phyloP scores from a whole-genome alignment of 2,888 invertebrate species.

The Thera obeliscata region DNA sequence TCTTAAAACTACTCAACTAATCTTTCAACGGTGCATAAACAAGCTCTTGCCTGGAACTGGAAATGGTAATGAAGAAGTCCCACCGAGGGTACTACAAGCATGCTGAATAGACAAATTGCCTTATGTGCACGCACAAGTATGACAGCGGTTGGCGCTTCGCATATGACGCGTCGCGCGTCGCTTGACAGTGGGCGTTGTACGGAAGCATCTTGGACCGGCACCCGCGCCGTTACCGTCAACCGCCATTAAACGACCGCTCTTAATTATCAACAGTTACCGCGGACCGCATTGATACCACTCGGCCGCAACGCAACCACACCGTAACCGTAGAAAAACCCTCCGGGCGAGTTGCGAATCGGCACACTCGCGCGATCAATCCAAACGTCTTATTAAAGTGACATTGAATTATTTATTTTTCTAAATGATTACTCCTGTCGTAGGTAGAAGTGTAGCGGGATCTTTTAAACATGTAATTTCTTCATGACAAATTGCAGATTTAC shows the following conservation, averaged over 20 bases:
- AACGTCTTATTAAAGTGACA: slow-evolving; percentile 35
- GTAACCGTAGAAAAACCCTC: slow-evolving; percentile 53
- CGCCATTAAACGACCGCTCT: slow-evolving; percentile 73
- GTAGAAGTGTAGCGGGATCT: slow-evolving; percentile 13
- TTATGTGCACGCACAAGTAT: slow-evolving; percentile 26
- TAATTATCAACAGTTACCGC: slow-evolving; percentile 82
- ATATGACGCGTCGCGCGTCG: slow-evolving; percentile 47
- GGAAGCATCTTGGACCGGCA: slow-evolving; percentile 66
- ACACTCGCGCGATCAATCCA: slow-evolving; percentile 32
- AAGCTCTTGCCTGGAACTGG: slow-evolving; percentile 19
- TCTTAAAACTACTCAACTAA: slow-evolving; percentile 1
- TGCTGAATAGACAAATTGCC: slow-evolving; percentile 21
- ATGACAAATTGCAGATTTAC: slow-evolving; percentile 7
- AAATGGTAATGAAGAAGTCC: slow-evolving; percentile 22
- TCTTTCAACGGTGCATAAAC: background rate
- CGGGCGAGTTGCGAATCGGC: slow-evolving; percentile 34
- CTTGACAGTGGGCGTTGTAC: slow-evolving; percentile 62
- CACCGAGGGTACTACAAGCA: slow-evolving; percentile 11
- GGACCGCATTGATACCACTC: slow-evolving; percentile 59
- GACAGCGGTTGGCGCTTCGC: slow-evolving; percentile 44
- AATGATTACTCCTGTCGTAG: slow-evolving; percentile 20
- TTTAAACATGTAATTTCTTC: background rate
- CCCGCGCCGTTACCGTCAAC: slow-evolving; percentile 73
- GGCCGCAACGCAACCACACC: slow-evolving; percentile 52
- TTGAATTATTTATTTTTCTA: slow-evolving; percentile 31